Conservation (phyloP, 2,888 invertebrate genomes). For the Trissoscelio sp. region DNA sequence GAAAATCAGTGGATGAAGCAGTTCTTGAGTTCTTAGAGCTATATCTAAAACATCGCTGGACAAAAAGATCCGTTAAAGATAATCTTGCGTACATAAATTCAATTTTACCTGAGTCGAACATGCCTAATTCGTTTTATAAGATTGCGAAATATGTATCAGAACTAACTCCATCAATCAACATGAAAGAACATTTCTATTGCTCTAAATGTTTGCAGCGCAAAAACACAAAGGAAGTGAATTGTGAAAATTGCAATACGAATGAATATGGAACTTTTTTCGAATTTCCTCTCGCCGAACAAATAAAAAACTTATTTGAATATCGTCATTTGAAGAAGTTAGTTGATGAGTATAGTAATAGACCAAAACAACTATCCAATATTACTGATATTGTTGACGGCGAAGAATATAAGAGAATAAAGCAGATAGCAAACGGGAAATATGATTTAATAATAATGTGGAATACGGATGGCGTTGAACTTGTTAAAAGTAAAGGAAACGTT, state of each 20-base stretch:
- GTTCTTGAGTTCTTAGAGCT: background rate
- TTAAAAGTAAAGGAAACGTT: background rate
- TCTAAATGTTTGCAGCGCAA: background rate
- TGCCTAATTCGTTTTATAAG: background rate
- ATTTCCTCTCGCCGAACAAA: background rate
- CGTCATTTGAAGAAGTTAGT: background rate
- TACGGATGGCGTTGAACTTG: background rate
- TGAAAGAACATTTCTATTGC: background rate
- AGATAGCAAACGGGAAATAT: background rate
- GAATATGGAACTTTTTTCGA: background rate
- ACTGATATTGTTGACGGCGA: background rate
- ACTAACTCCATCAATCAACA: background rate
- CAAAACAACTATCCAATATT: background rate
- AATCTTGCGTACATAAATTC: background rate
- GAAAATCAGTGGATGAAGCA: slow-evolving; percentile 5
- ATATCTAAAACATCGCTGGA: background rate
- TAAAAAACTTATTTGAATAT: slow-evolving; percentile 2
- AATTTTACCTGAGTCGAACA: background rate
- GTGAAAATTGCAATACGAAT: background rate
- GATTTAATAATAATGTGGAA: background rate
- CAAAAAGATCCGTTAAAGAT: background rate
- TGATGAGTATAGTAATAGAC: background rate
- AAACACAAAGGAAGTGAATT: background rate
- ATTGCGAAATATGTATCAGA: background rate
- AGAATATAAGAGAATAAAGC: background rate